Evolutionary conservation across 2,888 invertebrate genomes (phyloP).

Genomic region (Isoperla grammatica): DNA sequence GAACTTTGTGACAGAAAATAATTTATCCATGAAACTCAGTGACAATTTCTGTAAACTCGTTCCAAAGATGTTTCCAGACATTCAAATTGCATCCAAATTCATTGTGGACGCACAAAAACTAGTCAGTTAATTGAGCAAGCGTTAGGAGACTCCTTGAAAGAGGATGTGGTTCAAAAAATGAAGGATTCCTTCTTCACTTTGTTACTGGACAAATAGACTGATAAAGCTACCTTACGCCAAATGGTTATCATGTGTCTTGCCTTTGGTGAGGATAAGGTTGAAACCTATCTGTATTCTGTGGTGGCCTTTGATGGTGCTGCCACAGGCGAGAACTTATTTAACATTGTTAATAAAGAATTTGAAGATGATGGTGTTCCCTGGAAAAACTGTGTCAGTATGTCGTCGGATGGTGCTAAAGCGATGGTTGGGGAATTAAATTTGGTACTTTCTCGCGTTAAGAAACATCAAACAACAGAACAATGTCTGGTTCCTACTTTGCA

Average conservation of each 20-base stretch:
- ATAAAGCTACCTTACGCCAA: not conserved
- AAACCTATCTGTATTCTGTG: conserved; percentile 1
- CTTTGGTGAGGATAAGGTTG: not conserved
- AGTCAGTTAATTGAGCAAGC: not conserved
- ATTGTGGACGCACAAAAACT: not conserved
- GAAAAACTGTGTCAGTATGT: conserved; percentile 6
- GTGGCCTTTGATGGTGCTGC: not conserved
- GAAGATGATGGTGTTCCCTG: not conserved
- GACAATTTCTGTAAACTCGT: conserved; percentile 5
- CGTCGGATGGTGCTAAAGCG: not conserved
- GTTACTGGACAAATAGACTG: not conserved
- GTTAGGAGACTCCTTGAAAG: not conserved
- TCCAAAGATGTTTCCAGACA: not conserved
- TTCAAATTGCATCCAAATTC: not conserved
- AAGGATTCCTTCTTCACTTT: not conserved
- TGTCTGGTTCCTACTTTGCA: not conserved
- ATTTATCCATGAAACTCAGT: conserved; percentile 2
- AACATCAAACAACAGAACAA: conserved; percentile 2
- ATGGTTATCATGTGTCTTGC: not conserved
- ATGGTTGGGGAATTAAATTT: not conserved
- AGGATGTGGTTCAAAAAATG: not conserved
- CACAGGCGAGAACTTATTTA: conserved; percentile 1
- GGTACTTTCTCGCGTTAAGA: conserved; percentile 1
- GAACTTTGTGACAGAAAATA: conserved; percentile 3
- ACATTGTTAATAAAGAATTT: not conserved